Evolutionary conservation across 2,113 vertebrate genomes (phyloP), one percentile per base, ranked within the genome.

Genomic region (Nothocercus julius): DNA sequence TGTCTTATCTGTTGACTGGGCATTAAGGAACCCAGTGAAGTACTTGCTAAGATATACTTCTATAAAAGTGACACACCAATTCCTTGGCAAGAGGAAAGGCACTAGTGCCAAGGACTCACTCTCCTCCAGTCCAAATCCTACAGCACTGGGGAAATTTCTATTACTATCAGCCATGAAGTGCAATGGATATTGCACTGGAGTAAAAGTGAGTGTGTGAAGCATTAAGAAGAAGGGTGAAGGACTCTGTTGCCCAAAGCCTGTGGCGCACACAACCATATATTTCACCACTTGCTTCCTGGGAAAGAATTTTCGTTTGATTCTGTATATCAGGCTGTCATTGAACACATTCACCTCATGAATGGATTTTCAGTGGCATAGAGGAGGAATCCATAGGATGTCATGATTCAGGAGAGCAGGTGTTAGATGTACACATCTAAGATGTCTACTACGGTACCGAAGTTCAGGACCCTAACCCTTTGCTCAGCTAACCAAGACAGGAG

Each of bases 271-370:
- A 74, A 89, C 90, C 87, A 56, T 75, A 64, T 63, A 74, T 77
- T 91, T 90, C 45, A 86, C 47, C 2, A 36, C 36, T 0, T 4
- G 0, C 86, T 89, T 96, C 88, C 86, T 70, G 70, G 36, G 56
- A 30, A 89, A 84, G 68, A 85, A 76, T 90, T 93, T 90, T 45
- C 61, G 87, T 90, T 83, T 56, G 82, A 80, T 81, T 93, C 91
- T 95, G 76, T 0, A 9, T 82, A 92, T 75, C 70, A 77, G 75
- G 63, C 74, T 38, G 49, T 54, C 56, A 61, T 58, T 87, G 90
- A 76, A 73, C 20, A 75, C 1, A 4, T 38, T 13, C 69, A 74
- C 38, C 20, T 67, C 45, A 24, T 54, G 34, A 14, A 17, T 45
- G 24, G 36, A 72, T 79, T 72, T 87, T 66, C 64, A 89, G 54